phyloP scores from a whole-genome alignment of 2,113 vertebrate genomes.

The Pachycephala philippinensis region DNA sequence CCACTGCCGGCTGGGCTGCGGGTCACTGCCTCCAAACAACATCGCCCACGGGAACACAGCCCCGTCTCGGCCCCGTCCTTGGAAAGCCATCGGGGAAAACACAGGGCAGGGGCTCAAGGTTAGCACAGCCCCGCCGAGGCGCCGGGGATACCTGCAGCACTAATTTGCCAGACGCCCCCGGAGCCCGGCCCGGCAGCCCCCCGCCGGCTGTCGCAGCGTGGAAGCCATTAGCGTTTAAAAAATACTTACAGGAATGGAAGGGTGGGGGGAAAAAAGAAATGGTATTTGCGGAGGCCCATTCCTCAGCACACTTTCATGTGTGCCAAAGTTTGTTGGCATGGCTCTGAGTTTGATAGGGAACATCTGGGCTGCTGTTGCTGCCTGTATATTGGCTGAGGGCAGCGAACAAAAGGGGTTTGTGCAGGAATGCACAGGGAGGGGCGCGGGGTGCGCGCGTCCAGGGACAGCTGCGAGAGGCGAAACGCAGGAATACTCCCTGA shows the following conservation, averaged over 20 bases:
- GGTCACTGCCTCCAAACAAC: background rate
- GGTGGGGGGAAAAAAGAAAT: background rate
- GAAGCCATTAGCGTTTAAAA: conserved; percentile 80
- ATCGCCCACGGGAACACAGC: background rate
- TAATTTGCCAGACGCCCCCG: conserved; percentile 66
- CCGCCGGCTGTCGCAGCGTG: conserved; percentile 60
- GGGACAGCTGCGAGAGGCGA: background rate
- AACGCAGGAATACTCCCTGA: background rate
- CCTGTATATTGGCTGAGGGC: conserved; percentile 55
- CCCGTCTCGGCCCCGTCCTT: background rate
- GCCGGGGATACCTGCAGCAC: conserved; percentile 61
- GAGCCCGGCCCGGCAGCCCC: conserved; percentile 60
- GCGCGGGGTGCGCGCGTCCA: background rate
- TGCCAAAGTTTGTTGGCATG: conserved; percentile 81
- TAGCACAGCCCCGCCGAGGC: conserved; percentile 61
- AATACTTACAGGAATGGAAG: conserved; percentile 76
- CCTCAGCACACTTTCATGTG: conserved; percentile 72
- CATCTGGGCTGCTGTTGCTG: conserved; percentile 79
- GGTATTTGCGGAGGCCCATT: conserved; percentile 77
- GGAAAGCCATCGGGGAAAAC: conserved; percentile 50
- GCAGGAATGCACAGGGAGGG: conserved; percentile 53
- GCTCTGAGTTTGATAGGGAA: conserved; percentile 79
- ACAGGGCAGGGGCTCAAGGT: conserved; percentile 28
- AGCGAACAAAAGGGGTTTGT: conserved; percentile 76
- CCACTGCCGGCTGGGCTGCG: background rate